A percentile compares a stretch with the other conserved stretches of the same genome.
Evolutionary conservation across 2,113 vertebrate species (phyloP).

Genomic region (Eulacestoma nigropectus): DNA sequence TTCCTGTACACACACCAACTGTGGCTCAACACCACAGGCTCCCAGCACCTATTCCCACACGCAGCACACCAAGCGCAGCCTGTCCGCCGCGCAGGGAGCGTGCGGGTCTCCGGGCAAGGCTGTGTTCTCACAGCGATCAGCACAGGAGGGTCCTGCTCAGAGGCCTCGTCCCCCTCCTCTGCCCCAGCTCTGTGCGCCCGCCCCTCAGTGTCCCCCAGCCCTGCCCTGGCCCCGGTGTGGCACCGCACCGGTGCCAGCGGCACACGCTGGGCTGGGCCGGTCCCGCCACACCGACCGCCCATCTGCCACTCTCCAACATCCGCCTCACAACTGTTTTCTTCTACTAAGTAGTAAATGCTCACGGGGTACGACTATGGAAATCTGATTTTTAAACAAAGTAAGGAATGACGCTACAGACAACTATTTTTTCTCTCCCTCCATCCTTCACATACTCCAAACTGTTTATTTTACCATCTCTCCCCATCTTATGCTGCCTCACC

Average conservation of each 20-base stretch:
- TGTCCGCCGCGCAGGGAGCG: rapidly evolving
- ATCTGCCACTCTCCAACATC: background rate
- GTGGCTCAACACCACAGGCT: rapidly evolving
- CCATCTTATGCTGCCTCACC: background rate
- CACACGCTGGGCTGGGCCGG: rapidly evolving
- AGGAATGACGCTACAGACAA: background rate
- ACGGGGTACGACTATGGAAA: background rate
- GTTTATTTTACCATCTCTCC: background rate
- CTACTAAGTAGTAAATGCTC: background rate
- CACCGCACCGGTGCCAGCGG: background rate
- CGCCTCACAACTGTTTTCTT: background rate
- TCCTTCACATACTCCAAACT: background rate
- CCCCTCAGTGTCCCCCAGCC: background rate
- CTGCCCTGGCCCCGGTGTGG: background rate
- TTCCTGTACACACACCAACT: background rate
- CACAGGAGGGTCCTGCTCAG: background rate
- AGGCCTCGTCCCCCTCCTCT: rapidly evolving
- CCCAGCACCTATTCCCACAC: background rate
- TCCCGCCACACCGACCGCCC: rapidly evolving
- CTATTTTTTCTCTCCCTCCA: background rate
- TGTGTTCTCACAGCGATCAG: rapidly evolving
- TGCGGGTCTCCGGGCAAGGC: rapidly evolving
- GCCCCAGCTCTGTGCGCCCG: background rate
- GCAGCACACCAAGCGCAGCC: background rate
- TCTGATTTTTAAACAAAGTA: background rate